Evolutionary conservation across 2,888 invertebrate species (phyloP).

Genomic region (Eulithis testata): DNA sequence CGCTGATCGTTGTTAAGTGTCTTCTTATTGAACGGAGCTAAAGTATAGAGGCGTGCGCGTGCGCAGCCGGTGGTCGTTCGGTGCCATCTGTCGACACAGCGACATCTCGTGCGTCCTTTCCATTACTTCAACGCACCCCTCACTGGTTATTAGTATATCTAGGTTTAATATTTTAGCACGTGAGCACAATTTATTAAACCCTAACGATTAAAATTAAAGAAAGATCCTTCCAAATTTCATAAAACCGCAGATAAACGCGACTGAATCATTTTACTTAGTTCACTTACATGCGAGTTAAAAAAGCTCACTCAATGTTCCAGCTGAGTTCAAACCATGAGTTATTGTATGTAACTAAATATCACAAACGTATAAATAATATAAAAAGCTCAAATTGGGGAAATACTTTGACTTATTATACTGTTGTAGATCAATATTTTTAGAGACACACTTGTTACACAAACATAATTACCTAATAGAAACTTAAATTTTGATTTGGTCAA

Average conservation of each 20-base stretch:
- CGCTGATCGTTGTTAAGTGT: slow-evolving; percentile 64
- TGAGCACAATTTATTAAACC: slow-evolving; percentile 67
- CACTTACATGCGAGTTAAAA: slow-evolving; percentile 48
- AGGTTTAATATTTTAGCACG: slow-evolving; percentile 57
- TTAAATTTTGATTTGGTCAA: slow-evolving; percentile 61
- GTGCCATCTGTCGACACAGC: slow-evolving; percentile 24
- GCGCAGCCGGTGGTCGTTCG: slow-evolving; percentile 19
- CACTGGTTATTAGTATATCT: slow-evolving; percentile 59
- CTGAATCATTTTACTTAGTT: slow-evolving; percentile 48
- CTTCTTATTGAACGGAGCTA: slow-evolving; percentile 42
- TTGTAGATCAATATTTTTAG: slow-evolving; percentile 80
- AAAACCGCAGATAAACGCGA: slow-evolving; percentile 54
- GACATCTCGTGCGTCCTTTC: slow-evolving; percentile 48
- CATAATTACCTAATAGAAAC: slow-evolving; percentile 49
- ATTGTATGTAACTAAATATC: slow-evolving; percentile 55
- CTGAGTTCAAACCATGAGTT: slow-evolving; percentile 65
- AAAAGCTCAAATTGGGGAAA: slow-evolving; percentile 66
- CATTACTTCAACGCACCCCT: slow-evolving; percentile 62
- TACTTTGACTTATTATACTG: slow-evolving; percentile 67
- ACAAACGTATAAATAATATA: slow-evolving; percentile 53
- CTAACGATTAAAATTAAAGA: slow-evolving; percentile 53
- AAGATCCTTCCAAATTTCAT: slow-evolving; percentile 31
- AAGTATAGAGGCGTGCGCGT: slow-evolving; percentile 30
- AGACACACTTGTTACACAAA: slow-evolving; percentile 69
- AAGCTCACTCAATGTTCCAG: slow-evolving; percentile 71